These are phyloP conservation scores for Drosophila yakuba DNA, from an alignment of 1,140 invertebrate species.

Conservation along the genomic window DNA sequence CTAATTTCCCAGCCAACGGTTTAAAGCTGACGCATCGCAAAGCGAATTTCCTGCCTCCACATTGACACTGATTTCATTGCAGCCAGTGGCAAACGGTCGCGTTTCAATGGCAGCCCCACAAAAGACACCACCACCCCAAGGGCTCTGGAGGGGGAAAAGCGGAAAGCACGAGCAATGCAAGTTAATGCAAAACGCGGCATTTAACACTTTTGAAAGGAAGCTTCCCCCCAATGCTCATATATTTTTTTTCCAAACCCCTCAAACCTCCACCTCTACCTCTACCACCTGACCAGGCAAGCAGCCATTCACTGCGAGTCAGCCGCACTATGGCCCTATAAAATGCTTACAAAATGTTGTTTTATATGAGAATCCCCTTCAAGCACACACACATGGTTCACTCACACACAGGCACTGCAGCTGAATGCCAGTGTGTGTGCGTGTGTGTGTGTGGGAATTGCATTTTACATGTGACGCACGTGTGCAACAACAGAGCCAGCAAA, in stretches of 20 bases:
- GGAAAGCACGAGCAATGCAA: conserved; percentile 54
- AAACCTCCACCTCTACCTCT: background rate
- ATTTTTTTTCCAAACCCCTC: background rate
- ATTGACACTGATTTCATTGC: conserved; percentile 82
- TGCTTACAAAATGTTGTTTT: conserved; percentile 83
- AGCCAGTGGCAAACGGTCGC: conserved; percentile 18
- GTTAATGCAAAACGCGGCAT: conserved; percentile 80
- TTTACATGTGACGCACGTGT: conserved; percentile 78
- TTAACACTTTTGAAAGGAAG: conserved; percentile 77
- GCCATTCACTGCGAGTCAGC: conserved; percentile 55
- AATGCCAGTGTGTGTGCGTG: conserved; percentile 16
- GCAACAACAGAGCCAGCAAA: conserved; percentile 58
- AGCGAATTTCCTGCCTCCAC: conserved; percentile 67
- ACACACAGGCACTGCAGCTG: conserved; percentile 3
- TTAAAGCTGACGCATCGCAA: conserved; percentile 34
- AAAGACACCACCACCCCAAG: conserved; percentile 41
- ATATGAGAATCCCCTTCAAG: conserved; percentile 48
- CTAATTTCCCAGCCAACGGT: conserved; percentile 51
- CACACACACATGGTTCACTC: background rate
- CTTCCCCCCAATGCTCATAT: conserved; percentile 7
- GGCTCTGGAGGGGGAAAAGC: conserved; percentile 14
- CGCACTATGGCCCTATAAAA: conserved; percentile 74
- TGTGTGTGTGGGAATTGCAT: conserved; percentile 60
- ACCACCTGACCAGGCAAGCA: conserved; percentile 21
- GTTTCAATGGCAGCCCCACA: conserved; percentile 66